phyloP scores from a whole-genome alignment of 2,113 vertebrate genomes.

The Patagioenas fasciata region DNA sequence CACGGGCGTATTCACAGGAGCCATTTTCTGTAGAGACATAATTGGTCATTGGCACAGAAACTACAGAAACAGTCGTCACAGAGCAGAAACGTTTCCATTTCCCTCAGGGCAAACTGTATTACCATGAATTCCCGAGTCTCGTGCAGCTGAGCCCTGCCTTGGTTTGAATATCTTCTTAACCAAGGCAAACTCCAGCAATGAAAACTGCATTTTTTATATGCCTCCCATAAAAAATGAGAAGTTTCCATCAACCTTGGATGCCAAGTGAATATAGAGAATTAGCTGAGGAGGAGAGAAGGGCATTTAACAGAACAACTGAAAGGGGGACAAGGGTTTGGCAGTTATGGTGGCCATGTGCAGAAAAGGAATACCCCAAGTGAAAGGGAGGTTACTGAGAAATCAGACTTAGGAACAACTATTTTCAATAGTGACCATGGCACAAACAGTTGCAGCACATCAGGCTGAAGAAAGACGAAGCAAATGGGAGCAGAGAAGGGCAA shows the following conservation, averaged over 20 bases:
- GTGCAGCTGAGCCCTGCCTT: constrained; percentile 11
- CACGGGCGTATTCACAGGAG: constrained; percentile 34
- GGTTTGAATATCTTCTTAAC: neutral
- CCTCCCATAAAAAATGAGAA: neutral
- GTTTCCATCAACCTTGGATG: neutral
- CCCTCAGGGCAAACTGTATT: constrained; percentile 12
- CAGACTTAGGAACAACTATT: neutral
- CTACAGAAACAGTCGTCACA: constrained; percentile 4
- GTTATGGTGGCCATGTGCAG: neutral
- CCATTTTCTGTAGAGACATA: constrained; percentile 31
- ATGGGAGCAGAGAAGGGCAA: neutral
- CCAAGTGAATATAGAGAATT: neutral
- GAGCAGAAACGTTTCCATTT: constrained; percentile 9
- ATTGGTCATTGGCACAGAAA: constrained; percentile 60
- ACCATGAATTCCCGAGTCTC: neutral
- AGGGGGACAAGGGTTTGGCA: neutral
- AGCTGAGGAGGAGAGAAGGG: neutral
- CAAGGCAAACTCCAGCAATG: neutral
- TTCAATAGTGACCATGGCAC: neutral
- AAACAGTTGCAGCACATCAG: neutral
- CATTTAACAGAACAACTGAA: neutral
- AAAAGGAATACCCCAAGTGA: neutral
- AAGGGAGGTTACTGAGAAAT: neutral
- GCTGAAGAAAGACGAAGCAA: constrained; percentile 4
- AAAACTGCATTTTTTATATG: neutral